Evolutionary conservation across 2,888 invertebrate genomes (phyloP), one percentile per base, ranked within the genome.

Genomic region (Tachina fera): DNA sequence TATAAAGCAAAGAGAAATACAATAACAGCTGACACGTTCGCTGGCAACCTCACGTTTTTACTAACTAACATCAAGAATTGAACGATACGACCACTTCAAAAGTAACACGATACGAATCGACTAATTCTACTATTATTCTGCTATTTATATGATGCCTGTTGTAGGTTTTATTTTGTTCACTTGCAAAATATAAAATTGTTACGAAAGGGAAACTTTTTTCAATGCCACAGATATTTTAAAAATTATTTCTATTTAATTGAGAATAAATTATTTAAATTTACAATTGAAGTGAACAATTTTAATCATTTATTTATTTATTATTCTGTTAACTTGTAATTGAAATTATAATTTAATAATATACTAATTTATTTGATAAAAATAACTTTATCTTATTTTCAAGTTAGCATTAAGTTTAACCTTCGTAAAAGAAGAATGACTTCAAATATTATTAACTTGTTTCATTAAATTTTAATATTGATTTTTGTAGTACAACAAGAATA

Each of bases 81-180:
- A n/a, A n/a, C n/a, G n/a, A n/a, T n/a, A n/a, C n/a, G n/a, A n/a
- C n/a, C n/a, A n/a, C n/a, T n/a, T n/a, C n/a, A n/a, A n/a, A n/a
- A n/a, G n/a, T n/a, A n/a, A n/a, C n/a, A n/a, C n/a, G n/a, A n/a
- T n/a, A n/a, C n/a, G n/a, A n/a, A n/a, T n/a, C n/a, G n/a, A n/a
- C n/a, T n/a, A n/a, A n/a, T n/a, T n/a, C n/a, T n/a, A n/a, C n/a
- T n/a, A n/a, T n/a, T n/a, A n/a, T n/a, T n/a, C n/a, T n/a, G n/a
- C n/a, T 31, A 22, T 45, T 58, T 9, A 10, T 41, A 61, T 49
- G 39, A 19, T 49, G 19, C 13, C 10, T 14, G 19, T 43, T n/a
- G 74, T 74, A 22, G 74, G 74, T 41, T 60, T 22, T 13, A 49
- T 49, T 47, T 61, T 4, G n/a, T 72, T n/a, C 14, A 61, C n/a